phyloP scores from a whole-genome alignment of 2,797 vertebrate species.

The Hyperoplus lanceolatus region DNA sequence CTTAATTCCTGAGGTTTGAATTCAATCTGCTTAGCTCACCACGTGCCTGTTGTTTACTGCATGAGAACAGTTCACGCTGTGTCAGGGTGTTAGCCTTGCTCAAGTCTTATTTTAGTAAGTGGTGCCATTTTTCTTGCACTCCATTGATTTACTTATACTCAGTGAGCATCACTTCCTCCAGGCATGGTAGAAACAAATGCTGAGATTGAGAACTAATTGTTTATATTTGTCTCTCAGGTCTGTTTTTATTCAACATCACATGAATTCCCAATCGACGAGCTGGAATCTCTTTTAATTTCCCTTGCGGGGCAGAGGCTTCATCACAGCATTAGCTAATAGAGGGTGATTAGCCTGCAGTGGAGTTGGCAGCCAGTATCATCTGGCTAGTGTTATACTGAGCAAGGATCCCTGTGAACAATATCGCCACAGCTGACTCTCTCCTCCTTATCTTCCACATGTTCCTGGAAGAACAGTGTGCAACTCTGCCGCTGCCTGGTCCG shows the following conservation, averaged over 20 bases:
- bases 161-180: constrained; percentile 6
- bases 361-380: constrained; percentile 57
- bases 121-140: constrained; percentile 1
- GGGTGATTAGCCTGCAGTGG: constrained; percentile 46
- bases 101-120: constrained; percentile 18
- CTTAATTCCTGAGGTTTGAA: constrained; percentile 37
- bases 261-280: constrained; percentile 19
- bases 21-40: constrained; percentile 10
- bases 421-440: constrained; percentile 40
- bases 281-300: constrained; percentile 52
- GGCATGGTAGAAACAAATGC: constrained; percentile 22
- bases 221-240: constrained; percentile 25
- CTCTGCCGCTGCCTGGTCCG: constrained; percentile 32
- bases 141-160: not conserved
- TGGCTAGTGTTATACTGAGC: constrained; percentile 45
- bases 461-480: constrained; percentile 43
- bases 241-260: constrained; percentile 27
- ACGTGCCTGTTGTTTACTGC: constrained; percentile 34
- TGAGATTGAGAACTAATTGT: constrained; percentile 23
- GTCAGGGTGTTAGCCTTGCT: constrained; percentile 2
- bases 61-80: constrained; percentile 9
- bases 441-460: constrained; percentile 60
- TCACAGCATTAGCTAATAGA: constrained; percentile 42
- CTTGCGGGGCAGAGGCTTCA: constrained; percentile 23
- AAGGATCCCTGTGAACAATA: constrained; percentile 28